Evolutionary conservation across 2,113 vertebrate species (phyloP).

Genomic region (Marmota flaviventris): DNA sequence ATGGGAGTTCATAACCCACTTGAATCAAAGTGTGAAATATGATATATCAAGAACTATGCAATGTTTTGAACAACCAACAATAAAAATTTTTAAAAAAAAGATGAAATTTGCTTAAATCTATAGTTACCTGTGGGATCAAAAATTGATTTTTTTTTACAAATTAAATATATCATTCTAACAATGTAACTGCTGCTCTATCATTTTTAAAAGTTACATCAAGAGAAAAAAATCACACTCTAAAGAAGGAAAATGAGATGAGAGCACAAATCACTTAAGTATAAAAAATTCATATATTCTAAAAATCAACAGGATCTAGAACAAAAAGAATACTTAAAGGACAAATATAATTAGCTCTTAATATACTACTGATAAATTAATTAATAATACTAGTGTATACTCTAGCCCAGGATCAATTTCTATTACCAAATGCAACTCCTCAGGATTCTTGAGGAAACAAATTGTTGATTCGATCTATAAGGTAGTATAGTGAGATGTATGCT

Average conservation of each 20-base stretch:
- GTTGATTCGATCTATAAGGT: constrained; percentile 42
- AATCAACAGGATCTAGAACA: constrained; percentile 17
- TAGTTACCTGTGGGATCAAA: constrained; percentile 11
- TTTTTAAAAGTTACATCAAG: constrained; percentile 35
- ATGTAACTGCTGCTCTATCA: not conserved
- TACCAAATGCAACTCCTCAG: constrained; percentile 24
- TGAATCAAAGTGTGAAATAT: no score
- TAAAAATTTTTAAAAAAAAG: not conserved
- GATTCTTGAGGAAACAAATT: constrained; percentile 40
- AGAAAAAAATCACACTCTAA: constrained; percentile 32
- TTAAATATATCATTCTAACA: constrained; percentile 51
- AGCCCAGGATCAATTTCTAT: constrained; percentile 48
- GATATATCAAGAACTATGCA: no score
- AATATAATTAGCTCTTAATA: constrained; percentile 20
- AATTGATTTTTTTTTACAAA: not conserved
- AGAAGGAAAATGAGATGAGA: constrained; percentile 32
- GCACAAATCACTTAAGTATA: constrained; percentile 3
- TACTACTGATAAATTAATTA: constrained; percentile 22
- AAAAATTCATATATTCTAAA: constrained; percentile 55
- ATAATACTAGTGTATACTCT: not conserved
- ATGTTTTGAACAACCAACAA: no score
- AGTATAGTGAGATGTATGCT: constrained; percentile 21
- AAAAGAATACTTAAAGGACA: not conserved
- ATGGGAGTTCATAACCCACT: no score
- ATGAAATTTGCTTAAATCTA: constrained; percentile 57